Percentiles rank a stretch among this genome's conserved stretches.
Conservation (phyloP, 2,113 vertebrate species). For the Nothocercus julius region DNA sequence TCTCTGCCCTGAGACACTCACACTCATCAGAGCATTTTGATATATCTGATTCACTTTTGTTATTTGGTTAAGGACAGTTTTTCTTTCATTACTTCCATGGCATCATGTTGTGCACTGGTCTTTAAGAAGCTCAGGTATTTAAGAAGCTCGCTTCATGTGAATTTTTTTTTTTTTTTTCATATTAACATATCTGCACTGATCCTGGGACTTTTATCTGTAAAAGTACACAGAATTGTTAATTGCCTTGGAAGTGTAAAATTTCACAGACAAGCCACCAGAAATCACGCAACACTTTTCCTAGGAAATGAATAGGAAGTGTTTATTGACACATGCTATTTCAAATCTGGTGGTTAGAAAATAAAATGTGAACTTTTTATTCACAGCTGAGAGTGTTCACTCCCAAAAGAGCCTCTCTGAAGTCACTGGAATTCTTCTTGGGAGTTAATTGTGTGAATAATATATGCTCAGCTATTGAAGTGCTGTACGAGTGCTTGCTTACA, state of each 20-base stretch:
- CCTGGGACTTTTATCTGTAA: not conserved
- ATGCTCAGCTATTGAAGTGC: accelerated
- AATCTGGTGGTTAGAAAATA: not conserved
- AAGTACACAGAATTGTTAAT: not conserved
- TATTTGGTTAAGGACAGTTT: not conserved
- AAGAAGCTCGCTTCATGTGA: not conserved
- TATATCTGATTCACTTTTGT: not conserved
- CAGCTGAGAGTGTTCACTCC: not conserved
- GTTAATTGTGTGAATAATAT: not conserved
- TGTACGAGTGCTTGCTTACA: accelerated
- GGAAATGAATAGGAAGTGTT: not conserved
- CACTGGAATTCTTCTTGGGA: not conserved
- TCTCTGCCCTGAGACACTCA: not conserved
- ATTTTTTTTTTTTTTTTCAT: not conserved
- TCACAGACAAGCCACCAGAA: not conserved
- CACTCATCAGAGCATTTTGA: not conserved
- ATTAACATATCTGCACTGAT: not conserved
- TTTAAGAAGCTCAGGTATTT: not conserved
- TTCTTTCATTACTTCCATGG: not conserved
- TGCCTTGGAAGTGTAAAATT: not conserved
- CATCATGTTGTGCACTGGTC: not conserved
- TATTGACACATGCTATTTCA: not conserved
- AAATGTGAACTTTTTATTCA: not conserved
- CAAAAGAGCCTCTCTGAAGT: not conserved
- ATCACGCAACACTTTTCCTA: accelerated